Evolutionary conservation across 2,888 invertebrate genomes (phyloP), one percentile per base, ranked within the genome.

Genomic region (Microctonus aethiopoides): DNA sequence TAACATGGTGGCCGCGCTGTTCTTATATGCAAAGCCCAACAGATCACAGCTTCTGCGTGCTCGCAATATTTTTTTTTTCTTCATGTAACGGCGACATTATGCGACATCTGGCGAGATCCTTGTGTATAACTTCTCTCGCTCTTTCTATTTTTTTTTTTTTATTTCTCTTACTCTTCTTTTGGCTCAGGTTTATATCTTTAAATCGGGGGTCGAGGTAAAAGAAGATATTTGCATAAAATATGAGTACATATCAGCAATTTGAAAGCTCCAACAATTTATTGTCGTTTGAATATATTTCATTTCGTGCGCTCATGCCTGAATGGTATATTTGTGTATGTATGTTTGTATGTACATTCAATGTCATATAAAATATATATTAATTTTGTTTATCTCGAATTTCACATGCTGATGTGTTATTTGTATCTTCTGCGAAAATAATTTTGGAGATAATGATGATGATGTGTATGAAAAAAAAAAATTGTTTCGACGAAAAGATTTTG

Each of bases 41-140:
- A 24, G 24, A 62, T 60, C 61, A 24, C 26, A 61, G 46, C 46
- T 46, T 41, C 54, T 24, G 54, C 34, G 32, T 54, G 66, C 46
- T 39, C 34, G 20, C 24, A 62, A 64, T 68, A 60, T 54, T n/a
- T 46, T n/a, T 46, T n/a, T 76, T 77, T 77, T 75, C 75, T 77
- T 71, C 72, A 71, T 66, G 71, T 75, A 78, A 79, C 77, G 74
- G 67, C 76, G 77, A 76, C 74, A 78, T 78, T 76, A 78, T 79
- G 73, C 78, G 74, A 76, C 78, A 78, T 78, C 78, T 76, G 77
- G 65, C n/a, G 51, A 64, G 51, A 69, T 51, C 59, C 46, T 69
- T 36, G 54, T 57, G 52, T 29, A n/a, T n/a, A n/a, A 39, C 39
- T n/a, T 39, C 39, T 39, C n/a, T 39, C n/a, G 7, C n/a, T n/a